phyloP scores from a whole-genome alignment of 2,888 invertebrate species.

The Mechanitis mazaeus region DNA sequence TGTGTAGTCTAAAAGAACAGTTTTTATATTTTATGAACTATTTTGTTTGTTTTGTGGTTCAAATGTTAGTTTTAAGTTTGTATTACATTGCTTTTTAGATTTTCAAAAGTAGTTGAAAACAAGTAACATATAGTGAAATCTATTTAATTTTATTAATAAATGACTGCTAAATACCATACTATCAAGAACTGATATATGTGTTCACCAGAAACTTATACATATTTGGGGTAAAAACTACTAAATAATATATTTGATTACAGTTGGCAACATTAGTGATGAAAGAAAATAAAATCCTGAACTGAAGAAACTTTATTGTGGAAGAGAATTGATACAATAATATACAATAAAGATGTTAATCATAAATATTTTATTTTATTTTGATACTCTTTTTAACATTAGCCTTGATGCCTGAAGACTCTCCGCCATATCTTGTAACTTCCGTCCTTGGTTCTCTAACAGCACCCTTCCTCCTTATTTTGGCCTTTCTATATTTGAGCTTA shows the following conservation, averaged over 20 bases:
- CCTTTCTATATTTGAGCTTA: slow-evolving; percentile 93
- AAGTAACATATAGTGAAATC: too few relatives aligned
- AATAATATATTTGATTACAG: slow-evolving; percentile 49
- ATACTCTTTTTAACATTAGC: slow-evolving; percentile 91
- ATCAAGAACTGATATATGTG: too few relatives aligned
- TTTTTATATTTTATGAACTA: too few relatives aligned
- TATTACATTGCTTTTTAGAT: too few relatives aligned
- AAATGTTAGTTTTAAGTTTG: too few relatives aligned
- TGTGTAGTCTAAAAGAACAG: too few relatives aligned
- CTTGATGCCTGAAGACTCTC: slow-evolving; percentile 96
- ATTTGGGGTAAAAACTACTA: neutral
- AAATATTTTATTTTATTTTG: slow-evolving; percentile 82
- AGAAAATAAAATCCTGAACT: slow-evolving; percentile 14
- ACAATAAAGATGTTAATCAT: slow-evolving; percentile 28
- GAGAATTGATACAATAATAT: slow-evolving; percentile 31
- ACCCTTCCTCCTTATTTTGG: slow-evolving; percentile 93
- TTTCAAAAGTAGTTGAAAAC: too few relatives aligned
- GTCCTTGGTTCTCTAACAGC: slow-evolving; percentile 90
- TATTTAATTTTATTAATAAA: too few relatives aligned
- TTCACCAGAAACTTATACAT: neutral
- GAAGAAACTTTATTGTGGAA: slow-evolving; percentile 44
- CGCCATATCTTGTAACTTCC: slow-evolving; percentile 89
- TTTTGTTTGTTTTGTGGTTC: too few relatives aligned
- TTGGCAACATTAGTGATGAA: slow-evolving; percentile 60
- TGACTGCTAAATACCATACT: too few relatives aligned